Base-by-base conservation (phyloP, 1,140 invertebrate genomes). In the Cotesia typhae region DNA sequence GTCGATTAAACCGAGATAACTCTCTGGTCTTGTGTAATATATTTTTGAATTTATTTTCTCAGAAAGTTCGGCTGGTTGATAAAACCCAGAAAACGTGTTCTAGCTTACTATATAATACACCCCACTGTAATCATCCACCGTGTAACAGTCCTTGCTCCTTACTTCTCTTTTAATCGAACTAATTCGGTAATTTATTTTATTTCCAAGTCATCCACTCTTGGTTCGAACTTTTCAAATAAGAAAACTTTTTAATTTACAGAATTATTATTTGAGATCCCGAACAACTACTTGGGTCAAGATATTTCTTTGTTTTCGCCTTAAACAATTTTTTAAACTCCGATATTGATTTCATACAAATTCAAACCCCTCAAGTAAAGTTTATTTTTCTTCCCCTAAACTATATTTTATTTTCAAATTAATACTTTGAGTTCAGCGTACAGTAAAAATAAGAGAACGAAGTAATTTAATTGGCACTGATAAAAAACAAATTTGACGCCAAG, bases 151-250 rank as follows among this genome's bases (percentile, higher is more conserved):
- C 41, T 47, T 36, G 52, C 38, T 52, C 53, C 38, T 55, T 47
- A 10, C 41, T 47, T 47, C 41, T 47, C 17, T 81, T 80, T 80
- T 81, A 81, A 81, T 81, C 80, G 79, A 80, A 79, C 77, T 81
- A 80, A 80, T 81, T 81, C 75, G 79, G 78, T 79, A 80, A 81
- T 81, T 81, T 81, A 80, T 81, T 80, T 79, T 76, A 77, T 78
- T 28, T 75, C 72, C 75, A 10, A 47, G 41, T 7, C 41, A 47
- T 74, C 73, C 64, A 76, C 73, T 71, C 75, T 72, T 74, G 55
- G 73, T 74, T 74, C 20, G 12, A 41, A 60, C 14, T 64, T 67
- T 70, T 55, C 72, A 75, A 79, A 79, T 78, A 78, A 77, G 77
- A 77, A 81, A 81, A 80, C 76, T 81, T 80, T 77, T 72, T 74